Base-by-base conservation (phyloP, 2,888 invertebrate genomes). In the Lasioglossum pauxillum region DNA sequence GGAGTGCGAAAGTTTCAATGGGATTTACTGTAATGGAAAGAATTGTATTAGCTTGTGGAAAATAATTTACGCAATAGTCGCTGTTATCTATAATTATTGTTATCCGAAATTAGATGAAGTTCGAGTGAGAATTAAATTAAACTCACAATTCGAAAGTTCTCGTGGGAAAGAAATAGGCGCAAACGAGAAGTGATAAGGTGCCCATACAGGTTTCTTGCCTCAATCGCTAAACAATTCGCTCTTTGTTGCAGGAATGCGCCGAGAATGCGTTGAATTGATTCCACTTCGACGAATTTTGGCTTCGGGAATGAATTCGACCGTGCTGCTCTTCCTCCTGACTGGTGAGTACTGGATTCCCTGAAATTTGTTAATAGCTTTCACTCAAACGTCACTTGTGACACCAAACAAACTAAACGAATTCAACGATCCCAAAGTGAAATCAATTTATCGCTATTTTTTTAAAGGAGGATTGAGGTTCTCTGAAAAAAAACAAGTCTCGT, bases 281-380 rank as follows among this genome's bases (percentile, higher is more conserved):
- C 85, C 88, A 86, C 83, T 88, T 86, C 82, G 84, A 87, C 91
- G 87, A 91, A 91, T 90, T 92, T 92, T 90, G 91, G 89, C 88
- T 90, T 90, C 90, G 92, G 93, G 92, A 91, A 95, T 95, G 95
- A 94, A 94, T 92, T 93, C 93, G 91, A 93, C 93, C 91, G 93
- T 93, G 90, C 88, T 94, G 89, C 88, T 93, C 90, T 91, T 95
- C 88, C 92, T 95, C 82, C 92, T 94, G 90, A 94, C 92, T 90
- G 94, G 95, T 95, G 81, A 94, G 94, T 89, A 38, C 27, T 23
- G 10, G 38, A 46, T 67, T 27, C 38, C 31, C 12, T 49, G 35
- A 44, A 46, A 53, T 64, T n/a, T 46, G 19, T 53, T 49, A 23
- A 53, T 19, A 31, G 49, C n/a, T 2, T 19, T 31, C 8, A 4